Evolutionary conservation across 1,140 invertebrate genomes (phyloP).

Genomic region (Tetranychus urticae): DNA sequence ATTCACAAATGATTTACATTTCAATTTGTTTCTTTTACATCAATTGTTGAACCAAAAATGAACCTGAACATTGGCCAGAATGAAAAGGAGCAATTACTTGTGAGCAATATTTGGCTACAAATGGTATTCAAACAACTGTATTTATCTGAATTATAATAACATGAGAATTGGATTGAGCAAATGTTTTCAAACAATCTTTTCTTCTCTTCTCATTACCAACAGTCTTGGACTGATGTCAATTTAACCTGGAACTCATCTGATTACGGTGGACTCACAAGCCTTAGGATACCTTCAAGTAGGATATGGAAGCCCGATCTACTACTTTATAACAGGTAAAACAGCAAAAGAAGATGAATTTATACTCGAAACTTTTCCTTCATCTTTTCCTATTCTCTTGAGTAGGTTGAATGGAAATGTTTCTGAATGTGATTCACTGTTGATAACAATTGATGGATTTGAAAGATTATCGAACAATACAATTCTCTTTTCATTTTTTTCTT

Average conservation of each 20-base stretch:
- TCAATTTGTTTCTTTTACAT: no score
- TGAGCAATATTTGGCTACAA: constrained; percentile 9
- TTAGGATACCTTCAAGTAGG: constrained; percentile 79
- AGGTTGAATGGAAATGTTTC: no score
- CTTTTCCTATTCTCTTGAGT: no score
- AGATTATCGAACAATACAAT: no score
- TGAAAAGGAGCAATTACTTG: constrained; percentile 12
- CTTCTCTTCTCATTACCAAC: constrained; percentile 5
- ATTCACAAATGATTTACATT: no score
- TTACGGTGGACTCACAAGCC: constrained; percentile 79
- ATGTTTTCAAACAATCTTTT: no score
- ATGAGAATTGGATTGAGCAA: no score
- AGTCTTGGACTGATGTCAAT: constrained; percentile 98
- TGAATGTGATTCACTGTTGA: no score
- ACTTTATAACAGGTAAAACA: constrained; percentile 82
- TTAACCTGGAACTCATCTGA: constrained; percentile 87
- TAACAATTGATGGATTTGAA: no score
- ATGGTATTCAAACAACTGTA: background rate
- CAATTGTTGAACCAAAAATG: background rate
- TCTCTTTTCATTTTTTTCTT: no score
- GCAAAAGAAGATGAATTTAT: constrained; percentile 1
- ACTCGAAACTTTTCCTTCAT: constrained; percentile 33
- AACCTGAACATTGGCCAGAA: background rate
- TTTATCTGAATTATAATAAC: background rate
- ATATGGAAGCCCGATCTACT: constrained; percentile 98